phyloP scores from a whole-genome alignment of 2,113 vertebrate species.

The Halcyon senegalensis region DNA sequence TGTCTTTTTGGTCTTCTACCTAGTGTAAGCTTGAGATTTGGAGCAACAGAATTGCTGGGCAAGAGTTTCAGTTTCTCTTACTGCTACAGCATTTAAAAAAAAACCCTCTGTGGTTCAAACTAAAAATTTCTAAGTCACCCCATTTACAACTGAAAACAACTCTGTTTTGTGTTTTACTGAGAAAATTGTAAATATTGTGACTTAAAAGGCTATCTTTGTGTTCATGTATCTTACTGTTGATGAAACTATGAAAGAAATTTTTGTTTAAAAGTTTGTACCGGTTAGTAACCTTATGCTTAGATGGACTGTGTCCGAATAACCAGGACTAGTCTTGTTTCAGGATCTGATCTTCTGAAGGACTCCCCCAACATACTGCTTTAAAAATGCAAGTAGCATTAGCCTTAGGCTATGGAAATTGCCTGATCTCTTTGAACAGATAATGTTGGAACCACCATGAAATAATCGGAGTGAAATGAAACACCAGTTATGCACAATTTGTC shows the following conservation, averaged over 20 bases:
- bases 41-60: background rate
- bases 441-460: background rate
- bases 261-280: background rate
- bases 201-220: background rate
- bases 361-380: slow-evolving; percentile 29
- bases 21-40: background rate
- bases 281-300: background rate
- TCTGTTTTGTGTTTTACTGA: background rate
- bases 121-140: background rate
- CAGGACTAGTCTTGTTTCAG: slow-evolving; percentile 19
- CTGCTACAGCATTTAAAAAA: background rate
- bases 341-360: slow-evolving; percentile 3
- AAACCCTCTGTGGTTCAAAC: background rate
- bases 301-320: background rate
- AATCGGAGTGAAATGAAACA: slow-evolving; percentile 9
- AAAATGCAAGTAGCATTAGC: background rate
- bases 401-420: slow-evolving; percentile 24
- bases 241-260: background rate
- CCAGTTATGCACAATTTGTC: background rate
- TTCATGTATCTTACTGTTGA: background rate
- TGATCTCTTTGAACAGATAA: slow-evolving; percentile 16
- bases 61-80: background rate
- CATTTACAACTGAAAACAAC: background rate
- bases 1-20: background rate
- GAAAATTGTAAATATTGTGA: background rate